phyloP scores from a whole-genome alignment of 2,797 vertebrate species.

The Rhinichthys osculus region DNA sequence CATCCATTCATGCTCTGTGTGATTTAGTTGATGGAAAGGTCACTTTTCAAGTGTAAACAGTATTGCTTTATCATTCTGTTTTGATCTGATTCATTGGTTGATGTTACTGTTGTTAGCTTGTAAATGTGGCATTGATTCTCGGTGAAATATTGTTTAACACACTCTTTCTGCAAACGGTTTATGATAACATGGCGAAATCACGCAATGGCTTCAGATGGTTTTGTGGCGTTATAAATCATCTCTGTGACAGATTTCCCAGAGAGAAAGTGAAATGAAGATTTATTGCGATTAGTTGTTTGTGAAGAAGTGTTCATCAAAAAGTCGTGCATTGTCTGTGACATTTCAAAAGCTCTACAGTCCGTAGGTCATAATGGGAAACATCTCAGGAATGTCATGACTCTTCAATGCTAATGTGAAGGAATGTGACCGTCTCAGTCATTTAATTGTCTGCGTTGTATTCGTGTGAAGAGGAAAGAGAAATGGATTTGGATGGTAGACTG shows the following conservation, averaged over 20 bases:
- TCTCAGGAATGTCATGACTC: constrained; percentile 57
- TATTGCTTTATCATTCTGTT: constrained; percentile 5
- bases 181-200: constrained; percentile 14
- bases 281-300: constrained; percentile 42
- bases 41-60: constrained; percentile 46
- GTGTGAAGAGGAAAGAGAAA: constrained; percentile 57
- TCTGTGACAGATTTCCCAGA: constrained; percentile 41
- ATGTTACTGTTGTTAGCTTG: not conserved
- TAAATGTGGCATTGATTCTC: not conserved
- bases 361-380: constrained; percentile 59
- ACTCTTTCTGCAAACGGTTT: not conserved
- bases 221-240: constrained; percentile 1
- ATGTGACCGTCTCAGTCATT: constrained; percentile 55
- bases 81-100: constrained; percentile 7
- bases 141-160: not conserved
- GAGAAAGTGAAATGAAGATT: constrained; percentile 41
- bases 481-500: constrained; percentile 68
- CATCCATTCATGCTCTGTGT: constrained; percentile 31
- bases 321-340: constrained; percentile 36
- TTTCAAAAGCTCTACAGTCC: constrained; percentile 52
- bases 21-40: constrained; percentile 44
- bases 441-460: constrained; percentile 60
- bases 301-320: constrained; percentile 56
- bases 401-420: constrained; percentile 58
- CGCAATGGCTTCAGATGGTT: not conserved